Conservation (phyloP, 2,113 vertebrate genomes). For the Asarcornis scutulata region DNA sequence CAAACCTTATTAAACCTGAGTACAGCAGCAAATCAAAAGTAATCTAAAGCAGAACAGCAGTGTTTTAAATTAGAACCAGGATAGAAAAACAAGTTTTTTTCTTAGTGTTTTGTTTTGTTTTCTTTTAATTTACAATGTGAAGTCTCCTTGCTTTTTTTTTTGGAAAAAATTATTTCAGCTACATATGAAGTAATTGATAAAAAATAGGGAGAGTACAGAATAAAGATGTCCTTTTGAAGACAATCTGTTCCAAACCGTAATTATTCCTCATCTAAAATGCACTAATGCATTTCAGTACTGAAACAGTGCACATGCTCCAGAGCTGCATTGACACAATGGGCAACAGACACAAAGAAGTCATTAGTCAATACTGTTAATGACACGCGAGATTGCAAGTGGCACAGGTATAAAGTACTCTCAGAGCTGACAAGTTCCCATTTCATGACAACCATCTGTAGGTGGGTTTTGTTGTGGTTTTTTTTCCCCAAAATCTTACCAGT, state of each 20-base stretch:
- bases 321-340: constrained; percentile 57
- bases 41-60: neutral
- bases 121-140: neutral
- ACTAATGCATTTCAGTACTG: neutral
- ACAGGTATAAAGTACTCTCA: neutral
- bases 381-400: constrained; percentile 12
- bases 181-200: neutral
- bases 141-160: neutral
- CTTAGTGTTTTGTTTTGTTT: neutral
- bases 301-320: constrained; percentile 43
- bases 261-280: neutral
- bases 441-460: neutral
- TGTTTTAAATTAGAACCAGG: neutral
- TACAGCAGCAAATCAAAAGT: neutral
- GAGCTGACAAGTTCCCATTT: neutral
- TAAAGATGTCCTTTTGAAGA: neutral
- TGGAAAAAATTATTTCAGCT: neutral
- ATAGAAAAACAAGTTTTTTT: neutral
- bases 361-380: constrained; percentile 60
- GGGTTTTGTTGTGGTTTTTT: neutral
- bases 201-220: neutral
- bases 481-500: neutral
- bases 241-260: neutral
- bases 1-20: neutral
- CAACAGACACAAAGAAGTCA: constrained; percentile 75